Evolutionary conservation across 2,113 vertebrate species (phyloP).

Genomic region (Microtus pennsylvanicus): DNA sequence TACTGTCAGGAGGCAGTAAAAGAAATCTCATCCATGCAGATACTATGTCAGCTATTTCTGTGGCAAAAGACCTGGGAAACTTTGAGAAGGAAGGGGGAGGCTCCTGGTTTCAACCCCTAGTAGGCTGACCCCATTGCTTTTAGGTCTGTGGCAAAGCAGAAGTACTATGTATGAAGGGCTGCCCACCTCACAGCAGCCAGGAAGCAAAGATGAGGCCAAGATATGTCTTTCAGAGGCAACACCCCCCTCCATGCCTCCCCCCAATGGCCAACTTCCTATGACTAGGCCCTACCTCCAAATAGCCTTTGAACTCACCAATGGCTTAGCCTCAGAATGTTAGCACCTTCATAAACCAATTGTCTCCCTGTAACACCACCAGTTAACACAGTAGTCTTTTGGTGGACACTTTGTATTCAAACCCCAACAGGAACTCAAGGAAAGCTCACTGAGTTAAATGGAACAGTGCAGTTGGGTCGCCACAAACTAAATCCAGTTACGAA

Average conservation of each 20-base stretch:
- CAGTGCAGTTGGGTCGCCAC: too few relatives aligned
- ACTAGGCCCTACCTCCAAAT: not conserved
- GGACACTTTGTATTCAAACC: not conserved
- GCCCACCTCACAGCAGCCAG: not conserved
- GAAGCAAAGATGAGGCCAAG: not conserved
- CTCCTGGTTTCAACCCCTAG: not conserved
- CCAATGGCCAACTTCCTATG: not conserved
- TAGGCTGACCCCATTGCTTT: not conserved
- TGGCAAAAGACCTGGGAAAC: not conserved
- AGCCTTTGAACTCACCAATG: not conserved
- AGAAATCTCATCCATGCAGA: not conserved
- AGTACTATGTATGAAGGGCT: not conserved
- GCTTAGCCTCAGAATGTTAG: not conserved
- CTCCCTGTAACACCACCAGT: not conserved
- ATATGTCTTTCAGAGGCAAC: not conserved
- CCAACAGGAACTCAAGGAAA: not conserved
- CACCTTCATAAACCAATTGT: not conserved
- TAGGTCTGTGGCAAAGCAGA: not conserved
- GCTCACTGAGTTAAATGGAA: not conserved
- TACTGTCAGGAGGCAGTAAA: not conserved
- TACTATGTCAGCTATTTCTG: not conserved
- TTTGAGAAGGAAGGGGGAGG: not conserved
- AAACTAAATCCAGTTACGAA: not conserved
- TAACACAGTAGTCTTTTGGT: not conserved
- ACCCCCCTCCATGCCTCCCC: fast-evolving